phyloP scores from a whole-genome alignment of 2,113 vertebrate genomes.

The Eubucco bourcierii region DNA sequence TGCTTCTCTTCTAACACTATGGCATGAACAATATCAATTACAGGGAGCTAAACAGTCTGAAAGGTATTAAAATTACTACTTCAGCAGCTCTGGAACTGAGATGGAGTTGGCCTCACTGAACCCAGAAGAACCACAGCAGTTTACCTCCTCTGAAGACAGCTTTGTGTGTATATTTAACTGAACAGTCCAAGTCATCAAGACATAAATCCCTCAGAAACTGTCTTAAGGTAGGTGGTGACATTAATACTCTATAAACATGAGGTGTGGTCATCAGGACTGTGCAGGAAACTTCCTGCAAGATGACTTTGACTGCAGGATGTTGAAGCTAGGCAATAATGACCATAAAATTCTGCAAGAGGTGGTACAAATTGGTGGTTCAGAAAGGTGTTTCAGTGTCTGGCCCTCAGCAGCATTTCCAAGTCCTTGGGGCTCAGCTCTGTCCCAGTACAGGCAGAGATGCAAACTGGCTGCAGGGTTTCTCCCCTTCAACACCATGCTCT shows the following conservation, averaged over 20 bases:
- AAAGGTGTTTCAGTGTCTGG: not conserved
- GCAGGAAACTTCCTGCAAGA: not conserved
- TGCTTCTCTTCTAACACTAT: not conserved
- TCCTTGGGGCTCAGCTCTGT: not conserved
- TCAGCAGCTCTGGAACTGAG: not conserved
- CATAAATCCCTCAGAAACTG: not conserved
- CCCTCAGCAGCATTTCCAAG: not conserved
- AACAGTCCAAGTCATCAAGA: not conserved
- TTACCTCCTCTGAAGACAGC: not conserved
- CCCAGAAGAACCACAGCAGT: not conserved
- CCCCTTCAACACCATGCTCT: not conserved
- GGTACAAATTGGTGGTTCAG: not conserved
- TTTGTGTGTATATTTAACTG: not conserved
- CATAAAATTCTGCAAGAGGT: not conserved
- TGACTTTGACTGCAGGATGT: not conserved
- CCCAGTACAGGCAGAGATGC: too few relatives aligned
- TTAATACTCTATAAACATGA: not conserved
- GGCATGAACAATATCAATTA: not conserved
- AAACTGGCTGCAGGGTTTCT: not conserved
- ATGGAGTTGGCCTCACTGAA: not conserved
- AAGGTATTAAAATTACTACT: not conserved
- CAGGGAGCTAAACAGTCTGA: not conserved
- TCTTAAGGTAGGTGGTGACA: not conserved
- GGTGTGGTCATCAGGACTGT: not conserved
- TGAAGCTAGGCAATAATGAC: not conserved